Evolutionary conservation across 2,113 vertebrate species (phyloP).

Genomic region (Prinia subflava): DNA sequence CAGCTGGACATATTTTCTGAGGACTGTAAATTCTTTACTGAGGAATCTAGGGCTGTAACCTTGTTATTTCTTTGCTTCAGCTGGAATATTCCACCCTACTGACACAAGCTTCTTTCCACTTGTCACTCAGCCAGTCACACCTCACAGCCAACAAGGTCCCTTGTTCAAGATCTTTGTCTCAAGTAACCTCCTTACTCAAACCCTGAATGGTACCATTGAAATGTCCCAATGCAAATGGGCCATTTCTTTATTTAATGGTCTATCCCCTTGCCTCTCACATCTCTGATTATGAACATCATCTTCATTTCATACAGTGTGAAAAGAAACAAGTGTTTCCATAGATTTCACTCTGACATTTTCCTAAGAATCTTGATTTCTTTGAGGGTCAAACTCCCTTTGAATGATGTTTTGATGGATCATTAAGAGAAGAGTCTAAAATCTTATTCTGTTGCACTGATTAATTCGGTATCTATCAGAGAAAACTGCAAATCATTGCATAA

Average conservation of each 20-base stretch:
- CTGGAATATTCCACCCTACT: neutral
- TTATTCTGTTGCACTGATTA: neutral
- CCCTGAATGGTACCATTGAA: neutral
- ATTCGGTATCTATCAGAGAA: neutral
- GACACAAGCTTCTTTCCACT: neutral
- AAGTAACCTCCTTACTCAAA: neutral
- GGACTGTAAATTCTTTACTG: neutral
- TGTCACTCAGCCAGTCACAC: neutral
- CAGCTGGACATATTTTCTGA: neutral
- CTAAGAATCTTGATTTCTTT: neutral
- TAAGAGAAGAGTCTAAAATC: neutral
- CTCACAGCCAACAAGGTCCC: neutral
- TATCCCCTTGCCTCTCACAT: neutral
- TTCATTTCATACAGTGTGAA: neutral
- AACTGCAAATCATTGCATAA: neutral
- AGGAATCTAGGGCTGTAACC: neutral
- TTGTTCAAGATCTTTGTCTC: neutral
- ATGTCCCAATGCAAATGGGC: neutral
- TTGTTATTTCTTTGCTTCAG: neutral
- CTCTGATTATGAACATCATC: neutral
- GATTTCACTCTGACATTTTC: neutral
- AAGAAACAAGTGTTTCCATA: neutral
- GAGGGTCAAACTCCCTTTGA: neutral
- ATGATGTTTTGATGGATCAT: neutral
- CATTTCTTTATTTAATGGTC: neutral